phyloP scores from a whole-genome alignment of 2,113 vertebrate genomes.

The Isurus oxyrinchus region DNA sequence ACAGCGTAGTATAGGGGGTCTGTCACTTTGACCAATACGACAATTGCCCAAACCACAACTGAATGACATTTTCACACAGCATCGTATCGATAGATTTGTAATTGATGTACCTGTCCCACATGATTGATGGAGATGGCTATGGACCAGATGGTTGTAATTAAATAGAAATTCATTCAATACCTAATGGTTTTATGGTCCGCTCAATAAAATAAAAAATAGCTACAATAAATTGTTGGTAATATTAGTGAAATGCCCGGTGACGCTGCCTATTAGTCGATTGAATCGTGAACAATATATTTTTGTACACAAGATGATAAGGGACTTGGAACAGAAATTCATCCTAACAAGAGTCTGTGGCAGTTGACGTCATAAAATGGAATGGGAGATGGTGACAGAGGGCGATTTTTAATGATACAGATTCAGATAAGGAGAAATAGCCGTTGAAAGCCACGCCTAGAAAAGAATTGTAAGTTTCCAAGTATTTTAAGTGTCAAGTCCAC shows the following conservation, averaged over 20 bases:
- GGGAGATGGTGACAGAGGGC: not conserved
- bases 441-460: not conserved
- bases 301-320: not conserved
- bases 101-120: not conserved
- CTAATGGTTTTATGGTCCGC: not conserved
- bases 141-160: not conserved
- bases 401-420: not conserved
- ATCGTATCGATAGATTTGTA: not conserved
- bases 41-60: not conserved
- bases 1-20: not conserved
- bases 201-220: not conserved
- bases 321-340: not conserved
- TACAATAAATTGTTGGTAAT: not conserved
- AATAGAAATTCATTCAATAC: not conserved
- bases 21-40: not conserved
- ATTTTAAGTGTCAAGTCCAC: not conserved
- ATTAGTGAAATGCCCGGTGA: not conserved
- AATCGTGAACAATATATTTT: not conserved
- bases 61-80: not conserved
- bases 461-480: not conserved
- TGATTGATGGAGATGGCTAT: not conserved
- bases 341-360: not conserved
- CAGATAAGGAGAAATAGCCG: not conserved
- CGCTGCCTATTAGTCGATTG: not conserved
- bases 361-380: not conserved